Base-by-base conservation (phyloP, 2,113 vertebrate species). In the Upupa epops region DNA sequence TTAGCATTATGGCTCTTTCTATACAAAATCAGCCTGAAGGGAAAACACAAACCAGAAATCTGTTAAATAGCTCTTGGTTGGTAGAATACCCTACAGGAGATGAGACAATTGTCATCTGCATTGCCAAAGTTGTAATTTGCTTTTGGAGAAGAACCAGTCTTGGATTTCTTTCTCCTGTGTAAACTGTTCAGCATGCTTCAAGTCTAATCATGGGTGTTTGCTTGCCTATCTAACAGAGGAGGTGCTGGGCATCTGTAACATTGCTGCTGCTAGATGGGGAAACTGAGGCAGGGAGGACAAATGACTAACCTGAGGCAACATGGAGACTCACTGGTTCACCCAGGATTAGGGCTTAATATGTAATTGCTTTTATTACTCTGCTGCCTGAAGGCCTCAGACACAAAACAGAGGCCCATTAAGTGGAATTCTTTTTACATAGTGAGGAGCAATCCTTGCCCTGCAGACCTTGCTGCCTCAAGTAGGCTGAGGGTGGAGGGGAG, bases 371-470 rank as follows among this genome's bases (percentile, higher is more conserved):
- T 94, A 94, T 96, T 95, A 69, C 83, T 70, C 42, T 63, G 36
- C 66, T 93, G 92, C 95, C 96, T 92, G 84, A 82, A 96, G 96
- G 96, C 84, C 74, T 88, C 59, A 93, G 73, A 90, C 95, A 86
- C 95, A 86, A 87, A 93, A 51, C 17, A 14, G 81, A 86, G 88
- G 69, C 89, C 71, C 34, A 89, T 95, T 96, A 94, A 89, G 81
- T 10, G 5, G 71, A 90, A 48, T 3, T 5, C 20, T 84, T 82
- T 76, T 88, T 79, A 63, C 55, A 29, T 34, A 51, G 86, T 17
- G 22, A 93, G 74, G 82, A 95, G 88, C 93, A 94, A 86, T 88
- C 69, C 92, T 68, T 94, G 93, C 94, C 94, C 89, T 94, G 88
- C 78, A 92, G 91, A 94, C 78, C 60, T 94, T 83, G 75, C 68